Conservation (phyloP, 2,888 invertebrate species). For the Eupithecia insigniata region DNA sequence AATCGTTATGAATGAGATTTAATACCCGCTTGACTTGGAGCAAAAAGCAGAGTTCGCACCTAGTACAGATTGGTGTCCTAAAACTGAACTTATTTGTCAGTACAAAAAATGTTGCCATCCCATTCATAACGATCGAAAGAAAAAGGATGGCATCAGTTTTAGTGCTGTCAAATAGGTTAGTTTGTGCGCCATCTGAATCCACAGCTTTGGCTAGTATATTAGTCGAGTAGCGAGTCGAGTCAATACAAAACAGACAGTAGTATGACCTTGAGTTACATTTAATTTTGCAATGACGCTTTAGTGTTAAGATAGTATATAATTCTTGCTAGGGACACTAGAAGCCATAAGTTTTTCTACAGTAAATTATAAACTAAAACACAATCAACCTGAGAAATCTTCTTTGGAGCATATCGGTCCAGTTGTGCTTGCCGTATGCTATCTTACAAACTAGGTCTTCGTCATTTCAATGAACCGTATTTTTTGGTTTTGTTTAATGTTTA, state of each 20-base stretch:
- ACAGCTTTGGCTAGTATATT: not conserved
- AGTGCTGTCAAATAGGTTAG: not conserved
- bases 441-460: not conserved
- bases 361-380: constrained; percentile 1
- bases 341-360: not conserved
- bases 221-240: not conserved
- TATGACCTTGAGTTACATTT: not conserved
- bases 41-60: not conserved
- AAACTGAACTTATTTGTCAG: too few species aligned
- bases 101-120: not conserved
- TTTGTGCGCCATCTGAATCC: not conserved
- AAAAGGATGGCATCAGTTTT: too few species aligned
- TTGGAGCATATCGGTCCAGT: not conserved
- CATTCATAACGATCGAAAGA: too few species aligned
- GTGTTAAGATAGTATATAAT: not conserved
- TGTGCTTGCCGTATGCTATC: not conserved
- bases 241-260: not conserved
- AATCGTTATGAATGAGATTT: not conserved
- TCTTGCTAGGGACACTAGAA: not conserved
- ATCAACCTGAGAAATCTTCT: not conserved
- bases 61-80: not conserved
- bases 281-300: not conserved
- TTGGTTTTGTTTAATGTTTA: not conserved
- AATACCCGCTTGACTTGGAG: not conserved
- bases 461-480: not conserved